Evolutionary conservation across 2,888 invertebrate genomes (phyloP), one percentile per base, ranked within the genome.

Genomic region (Marronus borbonicus): DNA sequence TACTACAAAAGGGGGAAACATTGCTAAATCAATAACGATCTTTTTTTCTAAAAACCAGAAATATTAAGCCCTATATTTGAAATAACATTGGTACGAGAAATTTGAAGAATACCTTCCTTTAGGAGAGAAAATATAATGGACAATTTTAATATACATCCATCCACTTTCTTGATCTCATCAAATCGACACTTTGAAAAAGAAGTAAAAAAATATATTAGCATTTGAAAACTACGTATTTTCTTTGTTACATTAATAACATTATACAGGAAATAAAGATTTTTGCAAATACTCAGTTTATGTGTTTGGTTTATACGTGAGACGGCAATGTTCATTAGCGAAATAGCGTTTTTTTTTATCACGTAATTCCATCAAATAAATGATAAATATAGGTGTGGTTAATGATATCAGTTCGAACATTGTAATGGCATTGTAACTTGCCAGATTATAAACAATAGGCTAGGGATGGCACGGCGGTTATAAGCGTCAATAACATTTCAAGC

Each of bases 341-440:
- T 12, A 55, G 55, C 10, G 1, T 50, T 4, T 24, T 36, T n/a
- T 17, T 55, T 31, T 7, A 36, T 17, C 10, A 31, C 1, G 55
- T 36, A 70, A 70, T 70, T 55, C 39, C 44, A 44, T 28, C 31
- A 31, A 28, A 31, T 24, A 50, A 68, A 68, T 58, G 70, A 36
- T 60, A 74, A 74, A 74, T 74, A 60, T 60, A 74, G 72, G 72
- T 44, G 72, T 60, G 72, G 72, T 60, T 70, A 70, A 70, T 70
- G 55, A 70, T 70, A 70, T 70, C 55, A 70, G 68, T 50, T 12
- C 50, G 68, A 24, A 28, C 31, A 68, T 20, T 49, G 52, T 55
- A 55, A 36, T 17, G 28, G 31, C 55, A 31, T 58, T 55, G 12
- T 55, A 70, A 55, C 39, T 55, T 50, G 50, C 28, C 50, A 50